These are phyloP conservation scores for Electrophaes corylata DNA, from an alignment of 2,888 invertebrate species.

Conservation along the genomic window DNA sequence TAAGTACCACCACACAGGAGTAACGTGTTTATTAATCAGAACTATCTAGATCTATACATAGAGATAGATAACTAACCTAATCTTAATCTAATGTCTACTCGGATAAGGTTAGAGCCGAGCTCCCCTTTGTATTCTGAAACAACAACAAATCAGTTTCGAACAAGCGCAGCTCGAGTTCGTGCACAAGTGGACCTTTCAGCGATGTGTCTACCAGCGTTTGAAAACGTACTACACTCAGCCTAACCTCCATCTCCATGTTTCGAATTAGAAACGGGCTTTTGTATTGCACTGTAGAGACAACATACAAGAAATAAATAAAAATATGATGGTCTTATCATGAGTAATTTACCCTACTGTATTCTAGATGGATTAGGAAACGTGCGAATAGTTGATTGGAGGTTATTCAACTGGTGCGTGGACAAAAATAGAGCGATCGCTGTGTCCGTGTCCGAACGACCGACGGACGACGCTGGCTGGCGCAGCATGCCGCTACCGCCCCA, in stretches of 20 bases:
- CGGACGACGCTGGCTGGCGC: slow-evolving; percentile 49
- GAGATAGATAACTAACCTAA: too few relatives aligned
- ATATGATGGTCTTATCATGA: not conserved
- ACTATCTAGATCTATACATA: too few relatives aligned
- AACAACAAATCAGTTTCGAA: not conserved
- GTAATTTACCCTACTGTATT: slow-evolving; percentile 37
- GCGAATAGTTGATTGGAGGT: slow-evolving; percentile 84
- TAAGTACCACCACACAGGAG: too few relatives aligned
- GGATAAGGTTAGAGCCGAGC: not conserved
- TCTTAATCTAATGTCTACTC: too few relatives aligned
- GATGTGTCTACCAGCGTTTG: slow-evolving; percentile 27
- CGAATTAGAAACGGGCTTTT: slow-evolving; percentile 23
- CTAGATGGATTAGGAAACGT: slow-evolving; percentile 65
- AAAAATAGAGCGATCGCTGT: slow-evolving; percentile 74
- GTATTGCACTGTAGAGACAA: slow-evolving; percentile 4
- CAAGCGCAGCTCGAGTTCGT: slow-evolving; percentile 38
- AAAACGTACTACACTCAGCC: slow-evolving; percentile 16
- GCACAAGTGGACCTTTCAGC: slow-evolving; percentile 46
- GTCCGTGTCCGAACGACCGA: slow-evolving; percentile 48
- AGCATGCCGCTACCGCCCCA: slow-evolving; percentile 45
- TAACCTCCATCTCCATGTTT: slow-evolving; percentile 19
- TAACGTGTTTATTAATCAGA: too few relatives aligned
- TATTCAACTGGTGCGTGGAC: slow-evolving; percentile 81
- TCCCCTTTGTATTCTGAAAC: not conserved
- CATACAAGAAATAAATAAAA: not conserved